Conservation (phyloP, 53 echinoderm and acorn worm genomes). For the Glandiceps talaboti region DNA sequence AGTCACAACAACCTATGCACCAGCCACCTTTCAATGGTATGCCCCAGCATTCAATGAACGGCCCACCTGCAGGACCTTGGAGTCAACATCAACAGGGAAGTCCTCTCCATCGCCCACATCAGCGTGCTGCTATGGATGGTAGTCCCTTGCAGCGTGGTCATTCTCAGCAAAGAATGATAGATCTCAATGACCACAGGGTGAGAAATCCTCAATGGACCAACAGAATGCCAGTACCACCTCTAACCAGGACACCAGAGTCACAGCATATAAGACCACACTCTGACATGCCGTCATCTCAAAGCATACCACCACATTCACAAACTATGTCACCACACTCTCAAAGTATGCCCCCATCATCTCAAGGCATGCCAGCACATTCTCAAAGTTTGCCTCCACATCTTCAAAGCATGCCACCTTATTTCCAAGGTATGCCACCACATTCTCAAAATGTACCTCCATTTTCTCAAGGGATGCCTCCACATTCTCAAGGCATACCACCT, state of each 20-base stretch:
- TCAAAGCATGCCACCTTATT: neutral
- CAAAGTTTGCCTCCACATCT: neutral
- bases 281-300: neutral
- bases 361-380: neutral
- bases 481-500: neutral
- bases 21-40: neutral
- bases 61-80: neutral
- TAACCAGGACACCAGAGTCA: too few relatives aligned
- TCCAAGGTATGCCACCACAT: neutral
- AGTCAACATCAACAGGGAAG: neutral
- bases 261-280: too few relatives aligned
- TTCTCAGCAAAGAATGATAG: neutral
- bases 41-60: too few relatives aligned
- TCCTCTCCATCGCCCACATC: neutral
- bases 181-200: neutral
- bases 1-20: neutral
- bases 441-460: neutral
- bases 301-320: neutral
- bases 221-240: neutral
- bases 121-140: neutral
- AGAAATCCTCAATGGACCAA: neutral
- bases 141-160: neutral
- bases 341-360: neutral
- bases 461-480: neutral
- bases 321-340: neutral